These are phyloP conservation scores for Schizopygopsis malacanthus DNA, from an alignment of 2,797 vertebrate genomes.

Conservation along the genomic window DNA sequence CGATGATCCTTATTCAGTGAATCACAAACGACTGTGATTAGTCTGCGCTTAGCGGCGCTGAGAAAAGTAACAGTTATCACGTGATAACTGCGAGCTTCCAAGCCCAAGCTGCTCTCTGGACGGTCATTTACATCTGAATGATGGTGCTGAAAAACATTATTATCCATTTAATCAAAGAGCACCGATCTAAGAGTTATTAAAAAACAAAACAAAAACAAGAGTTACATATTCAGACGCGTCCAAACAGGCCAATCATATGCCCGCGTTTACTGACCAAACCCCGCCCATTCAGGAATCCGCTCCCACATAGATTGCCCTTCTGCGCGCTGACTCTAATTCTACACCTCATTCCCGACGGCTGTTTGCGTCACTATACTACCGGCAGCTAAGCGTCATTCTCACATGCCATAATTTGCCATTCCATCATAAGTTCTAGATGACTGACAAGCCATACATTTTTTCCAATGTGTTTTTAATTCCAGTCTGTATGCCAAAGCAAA, in stretches of 20 bases:
- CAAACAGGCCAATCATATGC: not conserved
- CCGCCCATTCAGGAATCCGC: too few relatives aligned
- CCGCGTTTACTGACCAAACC: not conserved
- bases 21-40: not conserved
- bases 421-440: constrained; percentile 5
- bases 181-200: too few relatives aligned
- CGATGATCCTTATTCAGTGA: not conserved
- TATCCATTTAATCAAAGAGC: not conserved
- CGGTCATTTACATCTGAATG: not conserved
- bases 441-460: not conserved
- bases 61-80: not conserved
- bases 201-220: not conserved
- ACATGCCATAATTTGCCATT: not conserved
- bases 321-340: not conserved
- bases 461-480: constrained; percentile 6
- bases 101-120: not conserved
- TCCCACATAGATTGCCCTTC: not conserved
- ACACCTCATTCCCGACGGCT: constrained; percentile 30
- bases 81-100: not conserved
- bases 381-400: not conserved
- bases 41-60: not conserved
- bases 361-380: constrained; percentile 31
- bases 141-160: not conserved
- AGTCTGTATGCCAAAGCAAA: not conserved
- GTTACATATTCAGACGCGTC: not conserved